phyloP scores from a whole-genome alignment of 2,797 vertebrate species.

The Anas bernieri region DNA sequence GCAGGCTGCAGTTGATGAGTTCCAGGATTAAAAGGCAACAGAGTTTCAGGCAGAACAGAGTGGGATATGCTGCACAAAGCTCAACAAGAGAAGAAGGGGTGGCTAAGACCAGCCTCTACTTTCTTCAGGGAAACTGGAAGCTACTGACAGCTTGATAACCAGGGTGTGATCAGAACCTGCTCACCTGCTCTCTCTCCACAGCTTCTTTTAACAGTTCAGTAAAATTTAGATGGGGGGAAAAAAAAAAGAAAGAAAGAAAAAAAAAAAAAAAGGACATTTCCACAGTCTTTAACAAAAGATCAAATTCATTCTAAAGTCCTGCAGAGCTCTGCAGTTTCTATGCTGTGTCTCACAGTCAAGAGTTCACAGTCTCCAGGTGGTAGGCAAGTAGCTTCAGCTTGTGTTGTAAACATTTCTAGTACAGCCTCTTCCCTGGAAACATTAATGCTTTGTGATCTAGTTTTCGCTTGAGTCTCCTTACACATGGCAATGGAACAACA shows the following conservation, averaged over 20 bases:
- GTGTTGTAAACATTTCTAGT: not conserved
- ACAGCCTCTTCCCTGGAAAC: not conserved
- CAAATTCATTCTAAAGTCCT: not conserved
- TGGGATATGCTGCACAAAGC: conserved; percentile 14
- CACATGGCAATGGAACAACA: not conserved
- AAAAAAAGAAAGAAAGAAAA: not conserved
- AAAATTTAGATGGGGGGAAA: not conserved
- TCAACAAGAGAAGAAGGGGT: not conserved
- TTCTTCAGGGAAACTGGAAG: conserved; percentile 21
- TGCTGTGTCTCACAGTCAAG: not conserved
- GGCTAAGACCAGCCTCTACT: not conserved
- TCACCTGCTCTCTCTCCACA: not conserved
- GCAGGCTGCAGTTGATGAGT: conserved; percentile 39
- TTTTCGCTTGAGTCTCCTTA: not conserved
- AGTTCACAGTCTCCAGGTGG: not conserved
- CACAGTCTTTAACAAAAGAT: not conserved
- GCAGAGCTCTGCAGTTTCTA: not conserved
- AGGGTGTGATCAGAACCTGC: not conserved
- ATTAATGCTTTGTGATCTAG: not conserved
- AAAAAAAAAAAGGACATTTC: not conserved
- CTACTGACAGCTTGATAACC: not conserved
- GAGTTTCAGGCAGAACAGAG: conserved; percentile 27
- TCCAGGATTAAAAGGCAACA: conserved; percentile 54
- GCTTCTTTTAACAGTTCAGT: not conserved
- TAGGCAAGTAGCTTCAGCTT: not conserved